Evolutionary conservation across 2,113 vertebrate species (phyloP).

Genomic region (Eublepharis macularius): DNA sequence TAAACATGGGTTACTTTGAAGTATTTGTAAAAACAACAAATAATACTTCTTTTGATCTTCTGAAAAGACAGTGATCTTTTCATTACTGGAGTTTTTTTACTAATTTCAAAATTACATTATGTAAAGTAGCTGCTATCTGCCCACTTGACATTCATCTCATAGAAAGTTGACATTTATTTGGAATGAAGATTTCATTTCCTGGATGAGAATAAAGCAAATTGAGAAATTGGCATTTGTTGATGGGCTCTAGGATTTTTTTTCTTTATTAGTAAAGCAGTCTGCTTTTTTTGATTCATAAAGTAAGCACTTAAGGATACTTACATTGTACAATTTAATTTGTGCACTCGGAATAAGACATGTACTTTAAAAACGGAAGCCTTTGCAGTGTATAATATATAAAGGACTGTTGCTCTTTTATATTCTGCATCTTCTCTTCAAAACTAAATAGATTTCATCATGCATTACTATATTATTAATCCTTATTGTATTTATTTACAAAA

Average conservation of each 20-base stretch:
- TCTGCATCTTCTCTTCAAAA: background rate
- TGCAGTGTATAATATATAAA: background rate
- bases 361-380: background rate
- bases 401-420: background rate
- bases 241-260: background rate
- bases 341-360: background rate
- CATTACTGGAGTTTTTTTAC: constrained; percentile 6
- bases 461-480: background rate
- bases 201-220: background rate
- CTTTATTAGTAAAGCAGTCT: background rate
- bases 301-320: constrained; percentile 14
- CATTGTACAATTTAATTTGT: background rate
- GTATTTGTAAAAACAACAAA: constrained; percentile 11
- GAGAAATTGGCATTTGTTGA: background rate
- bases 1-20: constrained; percentile 22
- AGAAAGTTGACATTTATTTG: constrained; percentile 2
- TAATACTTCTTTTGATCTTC: constrained; percentile 21
- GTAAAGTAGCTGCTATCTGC: background rate
- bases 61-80: background rate
- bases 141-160: background rate
- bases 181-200: background rate
- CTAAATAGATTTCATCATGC: background rate
- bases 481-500: background rate
- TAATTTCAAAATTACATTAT: constrained; percentile 10
- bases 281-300: background rate